Percentiles rank a stretch among this genome's conserved stretches.
Conservation (phyloP, 2,888 invertebrate species). For the Abrostola tripartita region DNA sequence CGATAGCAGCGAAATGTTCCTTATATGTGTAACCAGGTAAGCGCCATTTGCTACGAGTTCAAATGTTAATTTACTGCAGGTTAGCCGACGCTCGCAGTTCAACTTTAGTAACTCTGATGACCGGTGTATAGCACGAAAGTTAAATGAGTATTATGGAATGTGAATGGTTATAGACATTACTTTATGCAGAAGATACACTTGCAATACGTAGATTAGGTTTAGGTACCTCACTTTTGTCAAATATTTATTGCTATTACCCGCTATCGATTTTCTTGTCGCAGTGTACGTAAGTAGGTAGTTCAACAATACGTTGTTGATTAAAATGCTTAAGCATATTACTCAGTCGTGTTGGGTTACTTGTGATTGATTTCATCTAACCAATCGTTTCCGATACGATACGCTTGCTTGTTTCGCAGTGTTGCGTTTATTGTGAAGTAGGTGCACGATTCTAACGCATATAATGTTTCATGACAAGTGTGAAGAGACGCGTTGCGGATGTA, state of each 20-base stretch:
- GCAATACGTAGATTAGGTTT: neutral
- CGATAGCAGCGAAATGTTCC: constrained; percentile 23
- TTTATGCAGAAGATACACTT: constrained; percentile 16
- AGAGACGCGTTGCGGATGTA: constrained; percentile 23
- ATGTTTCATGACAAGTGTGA: constrained; percentile 37
- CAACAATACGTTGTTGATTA: constrained; percentile 28
- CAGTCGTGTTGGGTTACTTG: constrained; percentile 36
- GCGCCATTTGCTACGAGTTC: constrained; percentile 51
- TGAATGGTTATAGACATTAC: constrained; percentile 32
- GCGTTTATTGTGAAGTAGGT: constrained; percentile 36
- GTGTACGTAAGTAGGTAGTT: constrained; percentile 16
- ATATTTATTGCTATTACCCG: constrained; percentile 9
- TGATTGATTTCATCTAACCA: constrained; percentile 49
- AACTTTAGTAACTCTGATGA: constrained; percentile 46
- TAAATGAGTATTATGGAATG: constrained; percentile 37
- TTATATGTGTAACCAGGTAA: constrained; percentile 32
- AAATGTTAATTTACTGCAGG: constrained; percentile 57
- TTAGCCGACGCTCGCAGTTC: constrained; percentile 36
- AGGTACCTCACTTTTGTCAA: constrained; percentile 1
- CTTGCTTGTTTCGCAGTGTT: constrained; percentile 43
- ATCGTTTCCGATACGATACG: constrained; percentile 52
- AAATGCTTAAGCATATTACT: constrained; percentile 10
- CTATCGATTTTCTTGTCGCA: constrained; percentile 12
- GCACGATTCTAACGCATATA: constrained; percentile 35
- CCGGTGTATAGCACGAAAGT: constrained; percentile 30